Conservation (phyloP, 2,797 vertebrate species). For the Varecia variegata region DNA sequence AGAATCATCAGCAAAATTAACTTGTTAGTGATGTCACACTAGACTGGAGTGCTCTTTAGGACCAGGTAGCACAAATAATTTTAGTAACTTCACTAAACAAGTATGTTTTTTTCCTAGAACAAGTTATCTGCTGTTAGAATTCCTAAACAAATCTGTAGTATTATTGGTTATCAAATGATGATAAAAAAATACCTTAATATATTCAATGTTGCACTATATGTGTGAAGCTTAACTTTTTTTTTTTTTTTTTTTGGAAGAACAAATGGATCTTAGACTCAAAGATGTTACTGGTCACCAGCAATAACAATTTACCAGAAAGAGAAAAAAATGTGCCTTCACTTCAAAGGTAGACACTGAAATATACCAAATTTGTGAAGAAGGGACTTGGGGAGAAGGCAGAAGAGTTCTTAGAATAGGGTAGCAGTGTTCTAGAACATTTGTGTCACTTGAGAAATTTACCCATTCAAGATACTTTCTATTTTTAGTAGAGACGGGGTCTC, state of each 20-base stretch:
- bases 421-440: neutral
- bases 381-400: neutral
- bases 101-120: neutral
- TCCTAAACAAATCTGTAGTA: constrained; percentile 4
- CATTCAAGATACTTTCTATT: no score
- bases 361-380: neutral
- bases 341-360: neutral
- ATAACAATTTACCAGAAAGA: neutral
- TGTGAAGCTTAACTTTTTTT: neutral
- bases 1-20: neutral
- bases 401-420: neutral
- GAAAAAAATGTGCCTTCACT: neutral
- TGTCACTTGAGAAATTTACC: neutral
- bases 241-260: neutral
- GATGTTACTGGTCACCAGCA: neutral
- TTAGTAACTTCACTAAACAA: constrained; percentile 43
- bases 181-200: neutral
- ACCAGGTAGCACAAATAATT: neutral
- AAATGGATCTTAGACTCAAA: neutral
- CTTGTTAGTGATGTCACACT: neutral
- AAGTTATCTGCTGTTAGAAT: constrained; percentile 31
- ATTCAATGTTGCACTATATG: neutral
- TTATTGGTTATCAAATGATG: neutral
- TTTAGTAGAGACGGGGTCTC: no score
- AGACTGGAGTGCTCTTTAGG: neutral